Percentiles rank a stretch among this genome's conserved stretches.
Evolutionary conservation across 2,797 vertebrate species (phyloP).

Genomic region (Onychomys arenicola): DNA sequence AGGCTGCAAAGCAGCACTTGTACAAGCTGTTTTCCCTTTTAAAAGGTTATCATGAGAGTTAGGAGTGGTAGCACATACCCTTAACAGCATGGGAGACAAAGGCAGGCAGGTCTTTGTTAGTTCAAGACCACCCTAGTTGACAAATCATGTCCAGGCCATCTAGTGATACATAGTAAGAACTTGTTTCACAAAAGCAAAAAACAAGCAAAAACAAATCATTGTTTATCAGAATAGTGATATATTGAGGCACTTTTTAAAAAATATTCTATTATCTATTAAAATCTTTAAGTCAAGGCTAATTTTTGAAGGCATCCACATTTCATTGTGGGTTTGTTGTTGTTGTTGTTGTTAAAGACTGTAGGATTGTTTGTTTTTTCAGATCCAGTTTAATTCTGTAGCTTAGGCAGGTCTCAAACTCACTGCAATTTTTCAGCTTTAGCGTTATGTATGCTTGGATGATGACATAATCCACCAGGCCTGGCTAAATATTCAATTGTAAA

Average conservation of each 20-base stretch:
- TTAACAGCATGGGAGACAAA: background rate
- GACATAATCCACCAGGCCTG: background rate
- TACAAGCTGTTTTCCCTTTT: background rate
- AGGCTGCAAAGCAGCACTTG: background rate
- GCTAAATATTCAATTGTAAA: slow-evolving; percentile 47
- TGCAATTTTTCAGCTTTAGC: background rate
- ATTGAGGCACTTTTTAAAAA: background rate
- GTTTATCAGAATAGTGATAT: background rate
- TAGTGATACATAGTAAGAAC: background rate
- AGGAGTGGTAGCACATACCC: background rate
- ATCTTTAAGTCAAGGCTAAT: background rate
- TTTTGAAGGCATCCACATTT: background rate
- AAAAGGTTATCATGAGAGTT: background rate
- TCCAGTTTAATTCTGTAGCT: background rate
- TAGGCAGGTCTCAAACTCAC: background rate
- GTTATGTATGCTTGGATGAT: background rate
- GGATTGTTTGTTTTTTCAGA: background rate
- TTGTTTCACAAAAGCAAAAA: background rate
- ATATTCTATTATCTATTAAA: background rate
- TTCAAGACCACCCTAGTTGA: background rate
- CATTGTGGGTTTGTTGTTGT: slow-evolving; percentile 3
- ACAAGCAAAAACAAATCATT: background rate
- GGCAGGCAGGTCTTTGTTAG: background rate
- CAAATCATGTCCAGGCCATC: background rate
- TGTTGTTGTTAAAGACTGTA: background rate